Conservation (phyloP, 2,113 vertebrate genomes). For the Balaenoptera acutorostrata region DNA sequence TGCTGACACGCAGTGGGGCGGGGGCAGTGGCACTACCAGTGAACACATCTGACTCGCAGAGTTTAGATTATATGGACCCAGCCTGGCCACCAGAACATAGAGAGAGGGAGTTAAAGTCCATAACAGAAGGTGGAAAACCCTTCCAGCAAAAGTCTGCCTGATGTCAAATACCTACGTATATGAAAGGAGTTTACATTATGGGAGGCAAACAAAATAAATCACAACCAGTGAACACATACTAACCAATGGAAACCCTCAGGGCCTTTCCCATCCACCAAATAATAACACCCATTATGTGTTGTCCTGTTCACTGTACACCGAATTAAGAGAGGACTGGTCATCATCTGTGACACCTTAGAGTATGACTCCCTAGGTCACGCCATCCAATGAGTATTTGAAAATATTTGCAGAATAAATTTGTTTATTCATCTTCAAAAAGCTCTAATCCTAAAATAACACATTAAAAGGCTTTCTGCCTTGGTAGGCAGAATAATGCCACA, state of each 20-base stretch:
- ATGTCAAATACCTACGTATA: neutral
- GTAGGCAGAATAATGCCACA: neutral
- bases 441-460: neutral
- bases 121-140: neutral
- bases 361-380: neutral
- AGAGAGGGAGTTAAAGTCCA: neutral
- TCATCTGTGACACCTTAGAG: neutral
- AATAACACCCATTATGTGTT: neutral
- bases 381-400: neutral
- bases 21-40: rapidly evolving
- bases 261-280: neutral
- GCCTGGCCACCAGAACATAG: too few relatives aligned
- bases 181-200: neutral
- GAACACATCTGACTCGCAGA: neutral
- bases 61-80: too few relatives aligned
- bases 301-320: neutral
- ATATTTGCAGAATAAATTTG: neutral
- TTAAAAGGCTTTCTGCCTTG: neutral
- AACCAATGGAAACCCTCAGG: neutral
- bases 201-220: neutral
- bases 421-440: neutral
- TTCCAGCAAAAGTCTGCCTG: neutral
- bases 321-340: neutral
- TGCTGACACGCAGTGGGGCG: rapidly evolving
- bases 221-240: neutral